phyloP scores from a whole-genome alignment of 2,888 invertebrate species.

The Lottia scabra region DNA sequence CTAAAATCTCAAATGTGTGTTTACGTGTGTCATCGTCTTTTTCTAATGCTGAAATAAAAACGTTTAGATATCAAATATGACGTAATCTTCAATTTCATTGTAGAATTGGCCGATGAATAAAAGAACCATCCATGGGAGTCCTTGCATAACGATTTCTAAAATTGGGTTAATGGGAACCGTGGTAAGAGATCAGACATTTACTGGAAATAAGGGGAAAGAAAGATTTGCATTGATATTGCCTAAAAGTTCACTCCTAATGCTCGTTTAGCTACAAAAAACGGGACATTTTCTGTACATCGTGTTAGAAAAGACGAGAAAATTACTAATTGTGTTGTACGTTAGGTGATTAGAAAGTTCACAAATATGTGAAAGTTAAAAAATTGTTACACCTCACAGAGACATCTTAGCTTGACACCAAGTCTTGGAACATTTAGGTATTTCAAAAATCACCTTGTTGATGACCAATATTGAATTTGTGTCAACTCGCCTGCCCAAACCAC shows the following conservation, averaged over 20 bases:
- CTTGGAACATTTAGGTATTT: constrained; percentile 1
- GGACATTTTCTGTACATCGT: too few species aligned
- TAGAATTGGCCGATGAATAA: too few species aligned
- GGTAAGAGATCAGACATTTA: too few species aligned
- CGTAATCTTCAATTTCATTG: too few species aligned
- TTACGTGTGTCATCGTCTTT: constrained; percentile 90
- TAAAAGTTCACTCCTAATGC: too few species aligned
- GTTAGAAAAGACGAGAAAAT: too few species aligned
- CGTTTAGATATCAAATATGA: background rate
- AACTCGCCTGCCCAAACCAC: constrained; percentile 1
- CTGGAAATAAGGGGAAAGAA: background rate
- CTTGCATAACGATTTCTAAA: too few species aligned
- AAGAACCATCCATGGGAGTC: too few species aligned
- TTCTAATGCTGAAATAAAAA: constrained; percentile 78
- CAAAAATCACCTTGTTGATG: constrained; percentile 3
- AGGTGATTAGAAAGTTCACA: background rate
- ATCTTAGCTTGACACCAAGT: background rate
- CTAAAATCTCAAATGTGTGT: constrained; percentile 93
- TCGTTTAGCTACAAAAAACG: too few species aligned
- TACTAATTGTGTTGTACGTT: background rate
- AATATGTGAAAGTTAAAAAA: background rate
- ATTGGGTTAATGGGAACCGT: too few species aligned
- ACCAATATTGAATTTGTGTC: constrained; percentile 3
- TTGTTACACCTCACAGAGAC: background rate
- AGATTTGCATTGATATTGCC: background rate